phyloP scores from a whole-genome alignment of 2,113 vertebrate species.

The Lagopus muta region DNA sequence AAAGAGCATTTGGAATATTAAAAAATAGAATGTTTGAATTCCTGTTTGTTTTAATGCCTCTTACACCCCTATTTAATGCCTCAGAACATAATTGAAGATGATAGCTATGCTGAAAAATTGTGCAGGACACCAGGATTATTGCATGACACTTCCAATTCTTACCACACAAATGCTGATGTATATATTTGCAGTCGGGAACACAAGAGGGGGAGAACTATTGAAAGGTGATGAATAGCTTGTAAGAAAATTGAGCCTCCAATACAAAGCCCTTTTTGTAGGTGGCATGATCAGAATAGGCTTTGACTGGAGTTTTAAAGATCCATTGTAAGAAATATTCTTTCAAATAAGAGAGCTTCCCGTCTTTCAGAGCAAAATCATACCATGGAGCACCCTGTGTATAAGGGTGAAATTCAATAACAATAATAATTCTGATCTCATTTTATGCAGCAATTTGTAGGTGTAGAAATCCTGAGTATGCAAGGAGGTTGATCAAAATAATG shows the following conservation, averaged over 20 bases:
- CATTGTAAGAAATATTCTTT: constrained; percentile 22
- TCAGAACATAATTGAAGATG: neutral
- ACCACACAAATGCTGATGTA: neutral
- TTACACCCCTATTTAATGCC: neutral
- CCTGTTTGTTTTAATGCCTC: neutral
- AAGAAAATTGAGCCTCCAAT: neutral
- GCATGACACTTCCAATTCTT: neutral
- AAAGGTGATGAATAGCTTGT: neutral
- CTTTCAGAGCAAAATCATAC: neutral
- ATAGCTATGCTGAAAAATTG: neutral
- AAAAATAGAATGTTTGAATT: neutral
- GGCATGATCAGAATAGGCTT: neutral
- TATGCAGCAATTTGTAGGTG: neutral
- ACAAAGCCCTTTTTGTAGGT: constrained; percentile 47
- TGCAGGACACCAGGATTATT: neutral
- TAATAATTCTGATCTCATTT: neutral
- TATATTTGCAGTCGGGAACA: neutral
- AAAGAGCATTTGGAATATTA: neutral
- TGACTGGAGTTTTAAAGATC: constrained; percentile 33
- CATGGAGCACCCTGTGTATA: neutral
- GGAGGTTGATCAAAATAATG: neutral
- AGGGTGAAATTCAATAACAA: neutral
- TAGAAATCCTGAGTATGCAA: neutral
- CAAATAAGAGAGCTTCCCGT: neutral
- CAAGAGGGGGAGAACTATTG: neutral